Evolutionary conservation across 2,797 vertebrate genomes (phyloP).

Genomic region (Brotula barbata): DNA sequence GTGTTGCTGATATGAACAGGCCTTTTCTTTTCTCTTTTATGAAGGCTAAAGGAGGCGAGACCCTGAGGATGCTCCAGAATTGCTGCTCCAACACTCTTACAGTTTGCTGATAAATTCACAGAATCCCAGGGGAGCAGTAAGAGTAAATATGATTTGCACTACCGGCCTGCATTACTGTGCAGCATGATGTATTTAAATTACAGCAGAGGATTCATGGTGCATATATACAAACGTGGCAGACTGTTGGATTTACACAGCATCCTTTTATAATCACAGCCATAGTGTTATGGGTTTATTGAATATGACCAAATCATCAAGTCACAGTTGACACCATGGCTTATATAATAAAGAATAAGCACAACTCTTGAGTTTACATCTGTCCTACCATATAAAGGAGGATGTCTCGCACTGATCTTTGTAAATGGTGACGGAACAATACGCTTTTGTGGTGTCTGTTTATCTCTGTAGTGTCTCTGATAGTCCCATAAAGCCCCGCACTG

Average conservation of each 20-base stretch:
- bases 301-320: conserved; percentile 12
- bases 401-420: conserved; percentile 45
- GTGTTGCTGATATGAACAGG: conserved; percentile 7
- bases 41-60: neutral
- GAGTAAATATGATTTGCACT: conserved; percentile 28
- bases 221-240: conserved; percentile 28
- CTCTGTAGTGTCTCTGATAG: conserved; percentile 38
- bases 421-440: conserved; percentile 47
- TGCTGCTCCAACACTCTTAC: conserved; percentile 4
- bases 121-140: conserved; percentile 10
- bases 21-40: neutral
- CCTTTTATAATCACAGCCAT: neutral
- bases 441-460: conserved; percentile 54
- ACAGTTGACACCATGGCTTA: conserved; percentile 8
- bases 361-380: conserved; percentile 30
- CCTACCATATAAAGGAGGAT: conserved; percentile 25
- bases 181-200: conserved; percentile 17
- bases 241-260: conserved; percentile 5
- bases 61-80: conserved; percentile 14
- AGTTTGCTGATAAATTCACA: neutral
- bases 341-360: conserved; percentile 3
- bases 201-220: conserved; percentile 21
- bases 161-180: conserved; percentile 3
- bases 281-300: conserved; percentile 9
- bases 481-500: conserved; percentile 56